Base-by-base conservation (phyloP, 35 echinoderm and acorn worm species). In the Apostichopus parvimensis region DNA sequence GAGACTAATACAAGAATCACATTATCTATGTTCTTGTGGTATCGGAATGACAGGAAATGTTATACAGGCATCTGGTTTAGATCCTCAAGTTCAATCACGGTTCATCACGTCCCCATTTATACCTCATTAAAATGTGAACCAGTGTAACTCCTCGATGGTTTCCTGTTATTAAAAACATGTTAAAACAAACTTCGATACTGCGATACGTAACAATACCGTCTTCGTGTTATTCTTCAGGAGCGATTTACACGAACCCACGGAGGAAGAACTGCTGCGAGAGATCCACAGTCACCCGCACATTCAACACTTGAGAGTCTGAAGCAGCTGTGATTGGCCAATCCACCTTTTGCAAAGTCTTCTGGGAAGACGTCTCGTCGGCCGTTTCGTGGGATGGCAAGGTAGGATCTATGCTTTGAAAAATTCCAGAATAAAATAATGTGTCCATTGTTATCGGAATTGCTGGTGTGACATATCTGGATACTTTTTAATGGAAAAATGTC, bases 161-260 rank as follows among this genome's bases (percentile, higher is more conserved):
- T 75, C 71, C 71, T 75, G 71, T n/a, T 75, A 18, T 75, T 75
- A 14, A 3, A 61, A 18, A n/a, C 71, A 75, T 75, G 6, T 75
- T 75, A 75, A 75, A 75, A 75, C 71, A 75, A 75, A 75, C 71
- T 75, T 13, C 1, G n/a, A 22, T n/a, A n/a, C n/a, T n/a, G n/a
- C n/a, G n/a, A n/a, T 6, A 22, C 17, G 17, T n/a, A 20, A 22
- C 71, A 75, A 22, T 0, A 20, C 20, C 14, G n/a, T 75, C 58
- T 61, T 20, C 17, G 18, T 75, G 71, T 75, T 75, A 18, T 75
- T 64, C 72, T 54, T 22, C 90, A 98, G 96, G 87, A 90, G 83
- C 71, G 92, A 92, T 53, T 87, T 98, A 23, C 91, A 94, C 25
- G 96, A 98, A 57, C 96, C 96, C 17, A 94, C 96, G 3, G 96